Evolutionary conservation across 1,140 invertebrate species (phyloP), one percentile per base, ranked within the genome.

Genomic region (Euura saliciscinereae): DNA sequence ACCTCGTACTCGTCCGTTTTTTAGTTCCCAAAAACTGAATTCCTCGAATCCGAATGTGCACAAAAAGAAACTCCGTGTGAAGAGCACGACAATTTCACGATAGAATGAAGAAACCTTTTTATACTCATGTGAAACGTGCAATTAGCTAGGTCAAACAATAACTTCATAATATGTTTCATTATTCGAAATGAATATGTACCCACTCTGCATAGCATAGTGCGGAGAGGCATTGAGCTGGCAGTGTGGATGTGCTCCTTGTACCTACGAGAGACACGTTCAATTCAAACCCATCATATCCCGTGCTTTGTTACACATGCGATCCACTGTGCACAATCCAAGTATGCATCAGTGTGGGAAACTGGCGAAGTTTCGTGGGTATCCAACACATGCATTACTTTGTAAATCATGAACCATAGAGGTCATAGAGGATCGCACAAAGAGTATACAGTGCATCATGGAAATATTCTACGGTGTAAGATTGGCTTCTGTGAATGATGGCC

Each of bases 401-500:
- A 8, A 59, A 51, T n/a, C 46, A 51, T n/a, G 7, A n/a, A 8
- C 51, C 13, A 8, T 59, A 11, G 51, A 59, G 51, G 51, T 59
- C 51, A 59, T 28, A 28, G 51, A n/a, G 6, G 3, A 59, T 51
- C 46, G 46, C n/a, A n/a, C 46, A 59, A n/a, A n/a, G 51, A 59
- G 8, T 11, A 59, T 11, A 59, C 6, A 59, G 51, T n/a, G 46
- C 51, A n/a, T 59, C 51, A 59, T 59, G 51, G 51, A 59, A 59
- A 11, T 11, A 59, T 59, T 59, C 79, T 79, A 76, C 78, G 73
- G 81, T 79, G 80, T 82, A 81, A 83, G 79, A 84, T 86, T 83
- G 82, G 85, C 83, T 85, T 84, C 83, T 84, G 83, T 77, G 79
- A 80, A 82, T 84, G 85, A 85, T 87, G 85, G 84, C 82, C 82